Percentiles rank a stretch among this genome's conserved stretches.
Conservation (phyloP, 2,797 vertebrate genomes). For the Labroides dimidiatus region DNA sequence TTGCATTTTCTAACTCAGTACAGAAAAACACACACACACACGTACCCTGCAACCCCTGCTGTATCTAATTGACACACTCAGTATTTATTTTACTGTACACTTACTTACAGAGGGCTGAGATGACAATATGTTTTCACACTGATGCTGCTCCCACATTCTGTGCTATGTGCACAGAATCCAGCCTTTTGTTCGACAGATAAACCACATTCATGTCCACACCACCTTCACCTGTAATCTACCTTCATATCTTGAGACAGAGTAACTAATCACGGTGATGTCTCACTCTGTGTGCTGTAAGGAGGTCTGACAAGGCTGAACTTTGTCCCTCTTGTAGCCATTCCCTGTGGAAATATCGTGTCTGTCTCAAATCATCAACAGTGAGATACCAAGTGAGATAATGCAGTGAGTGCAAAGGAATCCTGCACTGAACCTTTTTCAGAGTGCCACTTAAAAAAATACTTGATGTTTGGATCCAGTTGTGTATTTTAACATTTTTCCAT, state of each 20-base stretch:
- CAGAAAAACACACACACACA: not conserved
- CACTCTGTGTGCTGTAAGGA: conserved; percentile 14
- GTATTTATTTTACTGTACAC: too few relatives aligned
- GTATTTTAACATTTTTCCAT: not conserved
- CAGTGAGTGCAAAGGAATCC: not conserved
- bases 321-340: conserved; percentile 22
- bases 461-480: not conserved
- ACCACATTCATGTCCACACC: too few relatives aligned
- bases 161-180: too few relatives aligned
- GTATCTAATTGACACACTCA: not conserved
- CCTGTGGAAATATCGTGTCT: not conserved
- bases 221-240: too few relatives aligned
- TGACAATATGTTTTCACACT: too few relatives aligned
- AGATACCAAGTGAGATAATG: not conserved
- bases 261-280: conserved; percentile 10
- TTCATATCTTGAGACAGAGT: not conserved
- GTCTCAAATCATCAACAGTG: not conserved
- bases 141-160: too few relatives aligned
- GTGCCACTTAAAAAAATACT: not conserved
- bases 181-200: too few relatives aligned
- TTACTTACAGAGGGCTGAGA: too few relatives aligned
- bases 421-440: not conserved
- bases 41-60: not conserved
- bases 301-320: conserved; percentile 30
- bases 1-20: conserved; percentile 2